Evolutionary conservation across 2,888 invertebrate genomes (phyloP), one percentile per base, ranked within the genome.

Genomic region (Drosophila conformis): DNA sequence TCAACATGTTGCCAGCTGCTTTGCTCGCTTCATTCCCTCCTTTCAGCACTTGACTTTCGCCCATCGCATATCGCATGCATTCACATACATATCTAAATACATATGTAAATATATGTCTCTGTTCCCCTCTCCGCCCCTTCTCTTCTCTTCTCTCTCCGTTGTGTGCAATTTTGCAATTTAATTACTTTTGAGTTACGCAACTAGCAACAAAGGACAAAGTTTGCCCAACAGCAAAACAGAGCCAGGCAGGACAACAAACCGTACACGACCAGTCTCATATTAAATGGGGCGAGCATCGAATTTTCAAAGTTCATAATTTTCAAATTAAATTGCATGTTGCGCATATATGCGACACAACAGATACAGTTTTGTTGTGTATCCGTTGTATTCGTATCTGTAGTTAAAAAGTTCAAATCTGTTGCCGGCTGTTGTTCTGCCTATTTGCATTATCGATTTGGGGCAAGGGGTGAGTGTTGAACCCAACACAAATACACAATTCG

Each of bases 141-240:
- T 61, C 49, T 61, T 42, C 60, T 53, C 1, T 57, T 52, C 31
- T 52, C 49, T 56, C 18, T 40, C 15, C 31, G 68, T 69, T 85
- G 81, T 85, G 65, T 85, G 76, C 69, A 87, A 71, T 76, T 80
- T 76, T 84, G 84, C 76, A 82, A 87, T 87, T 85, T 87, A 86
- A 86, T 86, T 86, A 86, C 86, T 87, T 86, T 87, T 72, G 83
- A 86, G 82, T 82, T 84, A 84, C 78, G 82, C 82, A 84, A 82
- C 75, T 33, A 60, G 67, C 60, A 69, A 69, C 66, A 84, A 69
- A 84, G 83, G 84, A 83, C 76, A 69, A 87, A 83, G 73, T 85
- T 86, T 78, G 62, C 61, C 65, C 21, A 63, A 66, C 64, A 68
- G 66, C 75, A 73, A 65, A 61, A 77, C 77, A 79, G 70, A 58